Percentiles rank a stretch among this genome's conserved stretches.
Evolutionary conservation across 35 echinoderm and acorn worm genomes (phyloP).

Genomic region (Lytechinus variegatus): DNA sequence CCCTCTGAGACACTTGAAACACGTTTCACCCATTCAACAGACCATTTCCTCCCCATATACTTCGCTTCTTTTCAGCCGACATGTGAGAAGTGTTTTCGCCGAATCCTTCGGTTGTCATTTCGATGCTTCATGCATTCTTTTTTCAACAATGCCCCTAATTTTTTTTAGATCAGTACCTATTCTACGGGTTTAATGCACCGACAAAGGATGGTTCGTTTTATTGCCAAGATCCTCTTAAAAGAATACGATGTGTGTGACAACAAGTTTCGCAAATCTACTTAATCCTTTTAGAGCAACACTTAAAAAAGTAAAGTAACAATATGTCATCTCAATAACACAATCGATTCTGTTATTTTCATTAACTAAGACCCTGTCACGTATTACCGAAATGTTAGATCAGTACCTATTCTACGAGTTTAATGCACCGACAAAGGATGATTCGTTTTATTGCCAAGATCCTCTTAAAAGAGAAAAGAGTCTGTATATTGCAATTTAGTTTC

Average conservation of each 20-base stretch:
- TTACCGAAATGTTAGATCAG: neutral
- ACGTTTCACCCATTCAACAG: neutral
- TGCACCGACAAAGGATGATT: neutral
- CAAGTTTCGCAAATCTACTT: neutral
- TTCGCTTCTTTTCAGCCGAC: neutral
- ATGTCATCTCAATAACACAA: no score
- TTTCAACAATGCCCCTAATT: neutral
- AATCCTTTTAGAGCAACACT: neutral
- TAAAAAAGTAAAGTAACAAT: neutral
- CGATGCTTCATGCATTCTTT: neutral
- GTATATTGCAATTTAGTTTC: no score
- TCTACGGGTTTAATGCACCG: neutral
- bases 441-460: neutral
- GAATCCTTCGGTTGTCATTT: neutral
- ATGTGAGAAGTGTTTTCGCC: neutral
- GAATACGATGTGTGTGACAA: neutral
- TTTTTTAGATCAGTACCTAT: neutral
- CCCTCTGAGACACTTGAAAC: neutral
- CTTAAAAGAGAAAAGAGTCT: neutral
- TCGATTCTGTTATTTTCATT: no score
- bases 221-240: neutral
- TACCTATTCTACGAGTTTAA: neutral
- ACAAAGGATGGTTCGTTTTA: neutral
- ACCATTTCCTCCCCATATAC: neutral
- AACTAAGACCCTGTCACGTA: no score